Evolutionary conservation across 1,140 invertebrate species (phyloP).

Genomic region (Charaxes varanes): DNA sequence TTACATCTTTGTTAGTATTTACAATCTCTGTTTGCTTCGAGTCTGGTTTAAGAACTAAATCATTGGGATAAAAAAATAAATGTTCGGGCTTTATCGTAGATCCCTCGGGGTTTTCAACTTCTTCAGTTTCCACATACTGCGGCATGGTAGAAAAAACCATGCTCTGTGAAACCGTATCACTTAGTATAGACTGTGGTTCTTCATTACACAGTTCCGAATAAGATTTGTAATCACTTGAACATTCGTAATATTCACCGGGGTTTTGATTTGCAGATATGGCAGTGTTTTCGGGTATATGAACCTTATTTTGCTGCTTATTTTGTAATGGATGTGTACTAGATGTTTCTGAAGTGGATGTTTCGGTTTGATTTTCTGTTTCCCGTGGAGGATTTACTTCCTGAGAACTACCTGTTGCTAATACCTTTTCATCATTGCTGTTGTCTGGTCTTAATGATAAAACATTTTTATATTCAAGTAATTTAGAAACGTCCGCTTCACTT

Average conservation of each 20-base stretch:
- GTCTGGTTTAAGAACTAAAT: no score
- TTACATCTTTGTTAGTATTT: no score
- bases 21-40: no score
- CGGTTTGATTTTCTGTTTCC: neutral
- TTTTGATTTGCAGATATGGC: constrained; percentile 26
- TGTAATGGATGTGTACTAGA: neutral
- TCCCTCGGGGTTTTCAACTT: constrained; percentile 17
- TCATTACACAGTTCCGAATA: neutral
- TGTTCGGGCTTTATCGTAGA: no score
- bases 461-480: constrained; percentile 3
- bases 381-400: neutral
- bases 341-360: neutral
- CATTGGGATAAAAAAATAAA: no score
- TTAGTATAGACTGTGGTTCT: neutral
- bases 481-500: neutral
- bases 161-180: constrained; percentile 3
- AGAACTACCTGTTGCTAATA: no score
- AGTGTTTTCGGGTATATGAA: constrained; percentile 7
- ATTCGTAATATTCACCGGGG: constrained; percentile 19
- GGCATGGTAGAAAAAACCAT: constrained; percentile 8
- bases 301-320: neutral
- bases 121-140: constrained; percentile 9
- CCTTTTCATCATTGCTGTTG: neutral
- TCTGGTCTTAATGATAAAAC: neutral
- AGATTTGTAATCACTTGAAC: neutral